Conservation (phyloP, 1,140 invertebrate species). For the Rhysida immarginata region DNA sequence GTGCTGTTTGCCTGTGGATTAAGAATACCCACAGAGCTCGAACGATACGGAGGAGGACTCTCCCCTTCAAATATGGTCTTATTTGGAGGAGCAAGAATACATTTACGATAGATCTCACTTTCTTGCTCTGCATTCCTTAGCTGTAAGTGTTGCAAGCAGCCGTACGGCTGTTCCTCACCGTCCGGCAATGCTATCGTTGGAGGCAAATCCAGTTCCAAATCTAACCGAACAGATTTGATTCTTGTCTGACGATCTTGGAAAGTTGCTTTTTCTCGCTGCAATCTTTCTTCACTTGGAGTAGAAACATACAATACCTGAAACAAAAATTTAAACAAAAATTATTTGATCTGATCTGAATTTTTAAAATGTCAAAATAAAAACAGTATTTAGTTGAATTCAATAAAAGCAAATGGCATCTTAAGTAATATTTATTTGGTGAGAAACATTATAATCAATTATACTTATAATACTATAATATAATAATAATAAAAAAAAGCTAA, state of each 20-base stretch:
- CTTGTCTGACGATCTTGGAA: slow-evolving; percentile 40
- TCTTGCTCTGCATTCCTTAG: slow-evolving; percentile 45
- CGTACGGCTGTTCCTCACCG: slow-evolving; percentile 49
- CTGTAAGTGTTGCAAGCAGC: slow-evolving; percentile 41
- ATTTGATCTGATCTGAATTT: too few species aligned
- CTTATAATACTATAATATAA: too few species aligned
- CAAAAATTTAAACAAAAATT: too few species aligned
- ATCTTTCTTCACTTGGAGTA: slow-evolving; percentile 33
- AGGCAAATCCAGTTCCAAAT: slow-evolving; percentile 46
- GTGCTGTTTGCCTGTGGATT: slow-evolving; percentile 14
- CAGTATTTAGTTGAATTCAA: too few species aligned
- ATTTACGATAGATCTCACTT: slow-evolving; percentile 49
- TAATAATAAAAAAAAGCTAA: too few species aligned
- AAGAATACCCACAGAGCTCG: slow-evolving; percentile 36
- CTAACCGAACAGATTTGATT: slow-evolving; percentile 41
- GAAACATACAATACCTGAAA: slow-evolving; percentile 39
- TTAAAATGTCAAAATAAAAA: too few species aligned
- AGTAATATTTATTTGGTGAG: too few species aligned
- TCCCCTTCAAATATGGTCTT: slow-evolving; percentile 49
- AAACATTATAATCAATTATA: too few species aligned
- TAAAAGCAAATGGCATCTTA: too few species aligned
- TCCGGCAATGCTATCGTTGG: slow-evolving; percentile 49
- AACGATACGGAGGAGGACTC: slow-evolving; percentile 46
- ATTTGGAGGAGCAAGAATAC: slow-evolving; percentile 52
- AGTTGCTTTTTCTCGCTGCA: slow-evolving; percentile 36